Conservation (phyloP, 2,888 invertebrate species). For the Nebria brevicollis region DNA sequence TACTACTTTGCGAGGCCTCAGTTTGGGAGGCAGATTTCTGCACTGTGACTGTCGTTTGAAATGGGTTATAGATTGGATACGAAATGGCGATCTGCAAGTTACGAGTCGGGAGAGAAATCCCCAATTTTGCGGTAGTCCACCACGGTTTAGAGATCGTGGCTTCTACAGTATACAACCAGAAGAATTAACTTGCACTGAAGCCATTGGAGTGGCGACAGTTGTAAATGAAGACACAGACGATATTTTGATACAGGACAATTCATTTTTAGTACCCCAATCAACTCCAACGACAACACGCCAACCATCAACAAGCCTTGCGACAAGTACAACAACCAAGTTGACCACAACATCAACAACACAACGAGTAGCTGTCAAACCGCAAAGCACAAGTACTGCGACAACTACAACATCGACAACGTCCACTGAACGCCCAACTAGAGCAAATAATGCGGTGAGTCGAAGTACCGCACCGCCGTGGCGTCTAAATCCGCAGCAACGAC, state of each 20-base stretch:
- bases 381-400: constrained; percentile 45
- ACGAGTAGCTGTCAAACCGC: constrained; percentile 46
- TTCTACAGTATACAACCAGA: constrained; percentile 88
- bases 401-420: constrained; percentile 53
- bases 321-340: constrained; percentile 56
- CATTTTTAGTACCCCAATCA: constrained; percentile 35
- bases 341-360: constrained; percentile 54
- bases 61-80: constrained; percentile 93
- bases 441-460: constrained; percentile 54
- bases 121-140: constrained; percentile 90
- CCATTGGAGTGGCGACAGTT: constrained; percentile 68
- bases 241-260: constrained; percentile 54
- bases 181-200: constrained; percentile 72
- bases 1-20: constrained; percentile 83
- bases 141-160: constrained; percentile 80
- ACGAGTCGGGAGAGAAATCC: constrained; percentile 92
- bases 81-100: constrained; percentile 87
- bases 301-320: constrained; percentile 53
- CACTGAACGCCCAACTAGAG: constrained; percentile 56
- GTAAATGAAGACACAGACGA: constrained; percentile 66
- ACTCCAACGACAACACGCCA: constrained; percentile 51
- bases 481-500: constrained; percentile 66
- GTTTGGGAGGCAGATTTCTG: constrained; percentile 87
- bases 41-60: constrained; percentile 88
- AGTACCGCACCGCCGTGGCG: constrained; percentile 59